Base-by-base conservation (phyloP, 2,113 vertebrate species). In the Bos javanicus region DNA sequence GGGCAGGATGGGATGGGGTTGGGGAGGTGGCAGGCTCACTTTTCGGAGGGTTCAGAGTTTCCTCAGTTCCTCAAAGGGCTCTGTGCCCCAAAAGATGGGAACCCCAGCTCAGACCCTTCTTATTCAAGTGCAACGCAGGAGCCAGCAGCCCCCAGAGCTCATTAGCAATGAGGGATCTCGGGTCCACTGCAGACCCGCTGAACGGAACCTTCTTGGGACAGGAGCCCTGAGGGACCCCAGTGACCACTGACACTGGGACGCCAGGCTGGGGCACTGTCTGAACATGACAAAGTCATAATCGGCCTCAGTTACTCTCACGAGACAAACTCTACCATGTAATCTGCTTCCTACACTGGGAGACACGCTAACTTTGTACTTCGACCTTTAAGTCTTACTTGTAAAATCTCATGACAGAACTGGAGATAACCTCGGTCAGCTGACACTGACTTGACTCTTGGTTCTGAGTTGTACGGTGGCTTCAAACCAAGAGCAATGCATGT, bases 331-430 rank as follows among this genome's bases (percentile, higher is more conserved):
- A 64, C 33, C 83, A 54, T 3, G 33, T 33, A 33, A 87, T 7
- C 13, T 90, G 76, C 86, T 39, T 91, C 46, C 6, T 76, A 80
- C 1, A 50, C 52, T 87, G 67, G 36, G 26, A 71, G 71, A 62
- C 7, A 36, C 9, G 46, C 23, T n/a, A 64, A 85, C 39, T 85
- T 85, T 93, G 59, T 85, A 81, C 46, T 93, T 84, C 54, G 52
- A 84, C 36, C 71, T 96, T 90, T 83, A 92, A 82, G n/a, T 36
- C 83, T 81, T 92, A 78, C 19, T 56, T 94, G n/a, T 87, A 80
- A 92, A 96, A 84, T 16, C 13, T 4, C 23, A 64, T 4, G 16
- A 39, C 43, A 95, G 39, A 50, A 74, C 62, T 10, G 43, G 43
- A 59, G 64, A 64, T 36, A 92, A 60, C 39, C 19, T 85, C 62